Percentiles rank a stretch among this genome's conserved stretches.
Conservation (phyloP, 2,797 vertebrate species). For the Enteromius thamalakanensis region DNA sequence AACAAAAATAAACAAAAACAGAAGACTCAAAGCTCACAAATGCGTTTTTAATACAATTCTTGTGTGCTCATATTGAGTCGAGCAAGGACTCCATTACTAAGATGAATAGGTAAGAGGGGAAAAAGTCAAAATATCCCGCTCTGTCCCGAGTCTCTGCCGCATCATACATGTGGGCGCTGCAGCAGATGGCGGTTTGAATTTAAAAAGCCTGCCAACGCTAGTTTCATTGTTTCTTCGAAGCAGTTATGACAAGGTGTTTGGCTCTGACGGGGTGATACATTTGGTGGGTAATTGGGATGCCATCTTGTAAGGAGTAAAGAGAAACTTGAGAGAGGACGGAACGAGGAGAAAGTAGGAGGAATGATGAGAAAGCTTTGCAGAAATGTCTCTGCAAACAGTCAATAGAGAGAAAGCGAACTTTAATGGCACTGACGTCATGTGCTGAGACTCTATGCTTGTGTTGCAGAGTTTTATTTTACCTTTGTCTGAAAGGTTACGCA, state of each 20-base stretch:
- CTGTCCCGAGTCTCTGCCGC: slow-evolving; percentile 18
- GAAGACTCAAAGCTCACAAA: slow-evolving; percentile 3
- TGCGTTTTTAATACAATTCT: background rate
- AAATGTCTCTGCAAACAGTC: slow-evolving; percentile 12
- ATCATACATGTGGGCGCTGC: slow-evolving; percentile 30
- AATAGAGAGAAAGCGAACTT: slow-evolving; percentile 23
- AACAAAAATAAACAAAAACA: background rate
- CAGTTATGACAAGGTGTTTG: slow-evolving; percentile 48
- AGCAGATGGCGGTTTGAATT: slow-evolving; percentile 50
- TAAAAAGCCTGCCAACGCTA: slow-evolving; percentile 45
- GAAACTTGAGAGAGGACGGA: slow-evolving; percentile 29
- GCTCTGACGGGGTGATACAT: slow-evolving; percentile 36
- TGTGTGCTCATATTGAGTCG: slow-evolving; percentile 42
- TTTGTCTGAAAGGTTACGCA: slow-evolving; percentile 36
- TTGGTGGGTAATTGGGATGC: slow-evolving; percentile 52
- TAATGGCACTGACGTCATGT: slow-evolving; percentile 37
- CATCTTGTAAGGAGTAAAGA: slow-evolving; percentile 40
- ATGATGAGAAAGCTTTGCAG: slow-evolving; percentile 41
- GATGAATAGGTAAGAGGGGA: slow-evolving; percentile 39
- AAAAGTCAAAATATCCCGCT: slow-evolving; percentile 44
- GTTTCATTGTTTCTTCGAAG: slow-evolving; percentile 47
- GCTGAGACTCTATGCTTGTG: slow-evolving; percentile 3
- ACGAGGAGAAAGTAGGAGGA: slow-evolving; percentile 39
- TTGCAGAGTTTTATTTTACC: slow-evolving; percentile 34
- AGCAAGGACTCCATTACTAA: slow-evolving; percentile 50